Base-by-base conservation (phyloP, 1,140 invertebrate genomes). In the Prorops nasuta region DNA sequence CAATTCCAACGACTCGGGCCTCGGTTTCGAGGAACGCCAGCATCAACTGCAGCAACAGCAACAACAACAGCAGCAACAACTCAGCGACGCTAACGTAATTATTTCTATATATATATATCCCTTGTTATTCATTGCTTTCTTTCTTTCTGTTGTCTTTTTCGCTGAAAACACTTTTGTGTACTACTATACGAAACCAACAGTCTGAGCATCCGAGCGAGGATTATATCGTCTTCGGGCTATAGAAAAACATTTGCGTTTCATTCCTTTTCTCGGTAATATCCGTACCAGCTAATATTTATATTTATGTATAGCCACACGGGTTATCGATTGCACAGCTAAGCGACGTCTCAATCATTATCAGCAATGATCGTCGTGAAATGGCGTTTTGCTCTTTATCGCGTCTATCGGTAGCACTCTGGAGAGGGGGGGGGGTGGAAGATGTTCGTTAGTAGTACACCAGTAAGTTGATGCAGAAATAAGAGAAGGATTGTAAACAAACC, bases 1-100 rank as follows among this genome's bases (percentile, higher is more conserved):
- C 71, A 91, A 89, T 76, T 91, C 88, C 21, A 91, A 90, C 76
- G 89, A 92, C 67, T 91, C 89, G 51, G 89, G 89, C 16, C 80
- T 91, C 41, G 89, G 89, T 18, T 88, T 87, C 40, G 87, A 89
- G 64, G 83, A 88, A 38, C 67, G 76, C 17, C 76, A 69, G 21
- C 67, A 67, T 42, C 67, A n/a, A n/a, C n/a, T n/a, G n/a, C n/a
- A 69, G 34, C 49, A 42, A 45, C 49, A 51, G 22, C 40, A 41
- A 16, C 49, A 51, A 19, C 12, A 49, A 53, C 31, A 69, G 32
- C 60, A 70, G 34, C 60, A 63, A 40, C 57, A 59, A 28, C 48
- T 63, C 48, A 67, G 63, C 51, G 60, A 45, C 56, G 51, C 60
- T 40, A 62, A 51, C 35, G 60, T 63, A 45, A 47, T 38, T 32